Conservation (phyloP, 2,113 vertebrate genomes). For the Oryzias javanicus region DNA sequence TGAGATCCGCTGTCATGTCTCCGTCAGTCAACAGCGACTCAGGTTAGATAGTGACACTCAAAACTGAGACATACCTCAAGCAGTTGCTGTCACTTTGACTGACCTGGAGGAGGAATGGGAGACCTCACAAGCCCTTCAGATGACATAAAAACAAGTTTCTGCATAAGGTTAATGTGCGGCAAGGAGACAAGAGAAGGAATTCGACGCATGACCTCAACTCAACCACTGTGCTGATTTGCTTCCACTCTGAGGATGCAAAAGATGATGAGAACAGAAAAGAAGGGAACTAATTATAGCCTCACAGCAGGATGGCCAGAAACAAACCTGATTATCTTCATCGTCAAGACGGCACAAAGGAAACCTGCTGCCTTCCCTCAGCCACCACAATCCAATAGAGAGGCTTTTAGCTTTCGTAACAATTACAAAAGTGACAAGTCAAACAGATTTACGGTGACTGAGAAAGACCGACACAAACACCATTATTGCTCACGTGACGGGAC, state of each 20-base stretch:
- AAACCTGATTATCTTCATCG: slow-evolving; percentile 76
- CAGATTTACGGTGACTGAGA: slow-evolving; percentile 89
- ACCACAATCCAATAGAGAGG: slow-evolving; percentile 85
- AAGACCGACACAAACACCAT: slow-evolving; percentile 83
- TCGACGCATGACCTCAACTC: slow-evolving; percentile 30
- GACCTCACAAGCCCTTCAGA: slow-evolving; percentile 12
- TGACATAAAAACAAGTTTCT: slow-evolving; percentile 9
- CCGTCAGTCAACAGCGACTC: slow-evolving; percentile 63
- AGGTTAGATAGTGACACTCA: slow-evolving; percentile 57
- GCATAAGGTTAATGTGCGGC: slow-evolving; percentile 5
- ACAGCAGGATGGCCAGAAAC: slow-evolving; percentile 71
- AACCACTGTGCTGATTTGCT: slow-evolving; percentile 19
- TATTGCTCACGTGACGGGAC: slow-evolving; percentile 69
- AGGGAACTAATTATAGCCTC: slow-evolving; percentile 70
- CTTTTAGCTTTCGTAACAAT: slow-evolving; percentile 91
- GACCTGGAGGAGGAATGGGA: slow-evolving; percentile 34
- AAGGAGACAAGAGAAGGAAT: not conserved
- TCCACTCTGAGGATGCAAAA: slow-evolving; percentile 47
- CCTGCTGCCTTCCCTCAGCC: slow-evolving; percentile 64
- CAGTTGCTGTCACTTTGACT: slow-evolving; percentile 44
- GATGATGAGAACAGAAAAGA: slow-evolving; percentile 48
- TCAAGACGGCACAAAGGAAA: slow-evolving; percentile 73
- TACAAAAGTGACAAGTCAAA: slow-evolving; percentile 93
- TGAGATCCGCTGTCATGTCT: slow-evolving; percentile 63
- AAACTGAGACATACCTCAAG: slow-evolving; percentile 52